phyloP scores from a whole-genome alignment of 2,797 vertebrate genomes.

The Delichon dasypus region DNA sequence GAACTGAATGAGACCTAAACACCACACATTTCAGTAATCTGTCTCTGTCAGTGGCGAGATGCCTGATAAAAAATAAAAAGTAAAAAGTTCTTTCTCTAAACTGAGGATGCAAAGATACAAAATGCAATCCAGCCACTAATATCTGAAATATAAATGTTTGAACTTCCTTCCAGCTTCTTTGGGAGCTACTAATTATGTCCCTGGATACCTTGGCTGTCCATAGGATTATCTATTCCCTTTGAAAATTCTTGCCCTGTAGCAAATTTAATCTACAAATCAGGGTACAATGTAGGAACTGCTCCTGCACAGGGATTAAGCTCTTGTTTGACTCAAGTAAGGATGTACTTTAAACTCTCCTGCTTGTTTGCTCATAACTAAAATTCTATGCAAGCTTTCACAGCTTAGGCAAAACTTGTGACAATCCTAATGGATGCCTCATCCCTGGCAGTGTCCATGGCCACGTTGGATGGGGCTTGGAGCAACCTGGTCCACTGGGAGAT shows the following conservation, averaged over 20 bases:
- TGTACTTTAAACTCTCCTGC: not conserved
- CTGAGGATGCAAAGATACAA: not conserved
- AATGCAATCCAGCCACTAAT: not conserved
- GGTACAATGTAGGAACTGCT: not conserved
- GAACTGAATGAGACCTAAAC: conserved; percentile 4
- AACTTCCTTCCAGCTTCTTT: not conserved
- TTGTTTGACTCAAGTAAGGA: not conserved
- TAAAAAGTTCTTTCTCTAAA: not conserved
- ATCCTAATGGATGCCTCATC: too few species aligned
- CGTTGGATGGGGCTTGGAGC: not conserved
- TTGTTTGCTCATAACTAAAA: not conserved
- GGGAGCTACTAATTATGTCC: not conserved
- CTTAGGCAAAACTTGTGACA: not conserved
- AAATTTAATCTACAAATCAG: not conserved
- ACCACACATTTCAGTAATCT: not conserved
- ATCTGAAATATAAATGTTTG: not conserved
- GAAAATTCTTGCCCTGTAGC: not conserved
- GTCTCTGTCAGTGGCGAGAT: not conserved
- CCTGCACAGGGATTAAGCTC: not conserved
- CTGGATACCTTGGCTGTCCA: not conserved
- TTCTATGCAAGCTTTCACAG: not conserved
- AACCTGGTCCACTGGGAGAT: not conserved
- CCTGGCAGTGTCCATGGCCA: not conserved
- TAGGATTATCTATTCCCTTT: not conserved
- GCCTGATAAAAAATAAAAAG: not conserved